phyloP scores from a whole-genome alignment of 2,113 vertebrate species.

The Corythaixoides concolor region DNA sequence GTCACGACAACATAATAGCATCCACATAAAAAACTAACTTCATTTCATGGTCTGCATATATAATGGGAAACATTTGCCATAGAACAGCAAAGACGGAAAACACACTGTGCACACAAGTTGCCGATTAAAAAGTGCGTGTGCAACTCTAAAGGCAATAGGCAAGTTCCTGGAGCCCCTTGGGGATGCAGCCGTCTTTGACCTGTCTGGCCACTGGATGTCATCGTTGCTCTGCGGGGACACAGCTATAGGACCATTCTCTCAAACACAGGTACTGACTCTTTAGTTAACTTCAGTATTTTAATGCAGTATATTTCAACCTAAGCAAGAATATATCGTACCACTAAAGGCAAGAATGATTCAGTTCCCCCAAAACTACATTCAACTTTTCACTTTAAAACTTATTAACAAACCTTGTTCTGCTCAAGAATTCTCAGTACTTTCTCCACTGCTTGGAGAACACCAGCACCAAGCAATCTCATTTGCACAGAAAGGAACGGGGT shows the following conservation, averaged over 20 bases:
- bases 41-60: neutral
- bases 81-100: neutral
- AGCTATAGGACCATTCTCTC: neutral
- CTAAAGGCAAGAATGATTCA: neutral
- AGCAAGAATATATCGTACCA: neutral
- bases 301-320: neutral
- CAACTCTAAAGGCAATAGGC: neutral
- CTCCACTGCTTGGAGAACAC: neutral
- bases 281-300: neutral
- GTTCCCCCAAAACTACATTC: neutral
- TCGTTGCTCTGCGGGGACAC: slow-evolving; percentile 2
- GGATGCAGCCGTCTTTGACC: neutral
- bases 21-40: neutral
- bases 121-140: neutral
- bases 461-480: neutral
- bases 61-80: neutral
- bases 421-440: neutral
- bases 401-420: neutral
- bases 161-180: neutral
- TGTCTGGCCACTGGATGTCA: slow-evolving; percentile 58
- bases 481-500: neutral
- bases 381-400: neutral
- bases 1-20: neutral
- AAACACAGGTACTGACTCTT: neutral
- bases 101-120: neutral